Evolutionary conservation across 2,888 invertebrate genomes (phyloP).

Genomic region (Callyntrura sp.): DNA sequence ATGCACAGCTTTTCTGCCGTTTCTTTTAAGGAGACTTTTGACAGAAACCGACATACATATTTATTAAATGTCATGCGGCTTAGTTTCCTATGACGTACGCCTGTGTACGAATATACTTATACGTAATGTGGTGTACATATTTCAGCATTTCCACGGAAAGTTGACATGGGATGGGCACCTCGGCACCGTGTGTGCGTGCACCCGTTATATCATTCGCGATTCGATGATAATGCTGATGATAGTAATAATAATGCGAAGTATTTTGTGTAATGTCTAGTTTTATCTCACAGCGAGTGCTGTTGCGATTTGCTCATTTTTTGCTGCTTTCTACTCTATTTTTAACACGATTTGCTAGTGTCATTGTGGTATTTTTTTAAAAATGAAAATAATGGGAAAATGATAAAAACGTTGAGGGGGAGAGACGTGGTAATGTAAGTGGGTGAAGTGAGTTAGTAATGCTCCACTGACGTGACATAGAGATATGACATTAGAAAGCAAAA

Average conservation of each 20-base stretch:
- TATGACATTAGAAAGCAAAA: conserved; percentile 9
- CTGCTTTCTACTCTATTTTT: not conserved
- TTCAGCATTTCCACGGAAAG: conserved; percentile 4
- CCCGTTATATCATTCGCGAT: not conserved
- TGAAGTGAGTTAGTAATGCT: not conserved
- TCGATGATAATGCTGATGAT: not conserved
- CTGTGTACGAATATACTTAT: not conserved
- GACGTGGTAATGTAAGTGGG: not conserved
- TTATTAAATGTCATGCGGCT: no score
- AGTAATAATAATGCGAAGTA: not conserved
- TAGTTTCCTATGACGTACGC: not conserved
- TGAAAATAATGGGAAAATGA: not conserved
- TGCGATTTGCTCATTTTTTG: not conserved
- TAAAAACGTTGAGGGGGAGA: not conserved
- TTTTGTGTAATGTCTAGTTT: conserved; percentile 6
- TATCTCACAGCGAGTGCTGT: not conserved
- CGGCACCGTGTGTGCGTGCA: not conserved
- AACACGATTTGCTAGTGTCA: not conserved
- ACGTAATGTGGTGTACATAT: not conserved
- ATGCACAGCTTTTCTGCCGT: no score
- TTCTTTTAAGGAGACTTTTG: no score
- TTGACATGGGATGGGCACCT: conserved; percentile 12
- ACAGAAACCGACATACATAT: no score
- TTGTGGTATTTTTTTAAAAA: not conserved
- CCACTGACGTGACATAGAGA: conserved; percentile 23